Conservation (phyloP, 2,888 invertebrate species). For the Lasioglossum oenotherae region DNA sequence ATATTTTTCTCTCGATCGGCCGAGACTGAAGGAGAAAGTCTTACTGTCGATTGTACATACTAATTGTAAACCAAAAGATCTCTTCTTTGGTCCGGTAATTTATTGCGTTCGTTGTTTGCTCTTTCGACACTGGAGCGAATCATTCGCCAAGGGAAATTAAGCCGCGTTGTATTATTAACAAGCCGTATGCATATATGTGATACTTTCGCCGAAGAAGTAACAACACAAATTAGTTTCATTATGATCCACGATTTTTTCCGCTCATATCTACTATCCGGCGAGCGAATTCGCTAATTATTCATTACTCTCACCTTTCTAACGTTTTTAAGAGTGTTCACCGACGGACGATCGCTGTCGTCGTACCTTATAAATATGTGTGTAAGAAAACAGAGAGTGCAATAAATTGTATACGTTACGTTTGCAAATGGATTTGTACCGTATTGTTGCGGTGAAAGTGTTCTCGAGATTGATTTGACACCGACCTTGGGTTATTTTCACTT, state of each 20-base stretch:
- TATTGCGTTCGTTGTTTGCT: conserved; percentile 23
- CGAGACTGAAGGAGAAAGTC: conserved; percentile 22
- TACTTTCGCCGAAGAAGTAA: conserved; percentile 16
- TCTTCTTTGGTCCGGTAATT: conserved; percentile 60
- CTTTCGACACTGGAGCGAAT: not conserved
- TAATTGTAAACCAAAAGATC: conserved; percentile 51
- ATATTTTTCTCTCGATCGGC: not conserved
- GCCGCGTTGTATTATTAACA: not conserved
- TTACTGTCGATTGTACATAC: conserved; percentile 67
- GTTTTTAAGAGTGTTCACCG: not conserved
- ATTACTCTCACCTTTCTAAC: conserved; percentile 25
- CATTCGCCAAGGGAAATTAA: not conserved
- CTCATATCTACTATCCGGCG: not conserved
- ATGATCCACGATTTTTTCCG: not conserved
- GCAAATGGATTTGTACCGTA: conserved; percentile 1
- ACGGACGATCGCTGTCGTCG: not conserved
- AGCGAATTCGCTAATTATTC: conserved; percentile 7
- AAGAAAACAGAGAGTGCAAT: not conserved
- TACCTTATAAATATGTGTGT: not conserved
- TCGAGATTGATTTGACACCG: conserved; percentile 23
- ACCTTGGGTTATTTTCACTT: conserved; percentile 66
- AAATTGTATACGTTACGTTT: not conserved
- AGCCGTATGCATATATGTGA: not conserved
- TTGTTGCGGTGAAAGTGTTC: conserved; percentile 42
- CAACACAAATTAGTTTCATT: conserved; percentile 19